Percentiles rank a stretch among this genome's conserved stretches.
Evolutionary conservation across 2,113 vertebrate species (phyloP).

Genomic region (Forbesichthys papilliferus): DNA sequence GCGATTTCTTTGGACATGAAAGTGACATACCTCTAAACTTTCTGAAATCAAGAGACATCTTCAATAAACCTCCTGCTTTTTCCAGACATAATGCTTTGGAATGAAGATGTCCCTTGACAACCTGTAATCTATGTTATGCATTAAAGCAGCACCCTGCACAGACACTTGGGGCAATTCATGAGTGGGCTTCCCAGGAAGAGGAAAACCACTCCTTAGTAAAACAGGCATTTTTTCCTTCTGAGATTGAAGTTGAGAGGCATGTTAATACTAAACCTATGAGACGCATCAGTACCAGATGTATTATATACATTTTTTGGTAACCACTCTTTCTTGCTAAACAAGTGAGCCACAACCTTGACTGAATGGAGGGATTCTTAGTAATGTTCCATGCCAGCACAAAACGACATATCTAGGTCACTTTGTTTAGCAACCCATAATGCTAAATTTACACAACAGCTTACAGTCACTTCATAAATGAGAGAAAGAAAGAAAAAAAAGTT

Average conservation of each 20-base stretch:
- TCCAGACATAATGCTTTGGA: conserved; percentile 79
- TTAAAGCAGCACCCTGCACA: conserved; percentile 72
- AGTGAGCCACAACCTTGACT: conserved; percentile 75
- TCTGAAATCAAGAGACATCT: conserved; percentile 71
- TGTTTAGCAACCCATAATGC: conserved; percentile 82
- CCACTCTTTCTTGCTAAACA: conserved; percentile 78
- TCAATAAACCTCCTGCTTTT: conserved; percentile 67
- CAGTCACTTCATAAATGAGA: conserved; percentile 76
- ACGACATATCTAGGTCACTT: conserved; percentile 64
- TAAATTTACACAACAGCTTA: conserved; percentile 92
- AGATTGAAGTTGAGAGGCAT: conserved; percentile 74
- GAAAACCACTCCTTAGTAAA: conserved; percentile 62
- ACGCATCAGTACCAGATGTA: conserved; percentile 78
- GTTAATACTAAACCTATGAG: conserved; percentile 71
- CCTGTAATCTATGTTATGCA: conserved; percentile 63
- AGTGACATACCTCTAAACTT: conserved; percentile 57
- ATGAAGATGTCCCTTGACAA: conserved; percentile 75
- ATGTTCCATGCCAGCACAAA: conserved; percentile 69
- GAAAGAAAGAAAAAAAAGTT: conserved; percentile 54
- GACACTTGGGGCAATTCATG: conserved; percentile 68
- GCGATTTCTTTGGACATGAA: conserved; percentile 78
- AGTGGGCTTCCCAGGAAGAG: conserved; percentile 56
- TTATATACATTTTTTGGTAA: conserved; percentile 84
- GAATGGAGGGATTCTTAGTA: conserved; percentile 68
- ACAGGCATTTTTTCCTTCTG: conserved; percentile 73